phyloP scores from a whole-genome alignment of 2,888 invertebrate genomes.

The Gisinianus flammeolus region DNA sequence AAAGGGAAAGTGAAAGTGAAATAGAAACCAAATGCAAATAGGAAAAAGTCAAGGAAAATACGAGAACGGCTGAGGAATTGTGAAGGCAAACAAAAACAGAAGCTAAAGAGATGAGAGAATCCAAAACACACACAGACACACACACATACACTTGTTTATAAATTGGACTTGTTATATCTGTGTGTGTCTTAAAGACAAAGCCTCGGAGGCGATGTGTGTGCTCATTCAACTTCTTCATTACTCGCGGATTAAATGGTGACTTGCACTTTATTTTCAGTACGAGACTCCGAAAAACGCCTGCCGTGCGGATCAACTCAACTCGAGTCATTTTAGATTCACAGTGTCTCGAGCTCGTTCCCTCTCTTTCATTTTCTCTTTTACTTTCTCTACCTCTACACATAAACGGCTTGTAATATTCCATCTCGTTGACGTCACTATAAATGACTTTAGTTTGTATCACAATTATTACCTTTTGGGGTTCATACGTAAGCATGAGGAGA shows the following conservation, averaged over 20 bases:
- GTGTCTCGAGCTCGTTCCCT: neutral
- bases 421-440: conserved; percentile 10
- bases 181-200: too few relatives aligned
- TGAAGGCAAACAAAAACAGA: neutral
- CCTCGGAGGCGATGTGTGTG: neutral
- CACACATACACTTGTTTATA: neutral
- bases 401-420: neutral
- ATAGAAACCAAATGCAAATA: too few relatives aligned
- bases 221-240: conserved; percentile 29
- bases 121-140: neutral
- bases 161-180: too few relatives aligned
- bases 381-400: neutral
- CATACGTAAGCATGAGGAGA: too few relatives aligned
- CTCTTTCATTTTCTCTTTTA: neutral
- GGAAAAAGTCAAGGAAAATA: too few relatives aligned
- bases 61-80: too few relatives aligned
- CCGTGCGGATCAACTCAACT: conserved; percentile 18
- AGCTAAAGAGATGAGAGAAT: too few relatives aligned
- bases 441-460: conserved; percentile 19
- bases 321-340: conserved; percentile 17
- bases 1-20: too few relatives aligned
- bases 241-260: conserved; percentile 30
- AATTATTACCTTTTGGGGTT: conserved; percentile 29
- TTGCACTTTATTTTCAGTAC: conserved; percentile 35
- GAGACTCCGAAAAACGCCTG: conserved; percentile 24